A percentile compares a stretch with the other conserved stretches of the same genome.
Conservation (phyloP, 2,113 vertebrate species). For the Ochotona curzoniae region DNA sequence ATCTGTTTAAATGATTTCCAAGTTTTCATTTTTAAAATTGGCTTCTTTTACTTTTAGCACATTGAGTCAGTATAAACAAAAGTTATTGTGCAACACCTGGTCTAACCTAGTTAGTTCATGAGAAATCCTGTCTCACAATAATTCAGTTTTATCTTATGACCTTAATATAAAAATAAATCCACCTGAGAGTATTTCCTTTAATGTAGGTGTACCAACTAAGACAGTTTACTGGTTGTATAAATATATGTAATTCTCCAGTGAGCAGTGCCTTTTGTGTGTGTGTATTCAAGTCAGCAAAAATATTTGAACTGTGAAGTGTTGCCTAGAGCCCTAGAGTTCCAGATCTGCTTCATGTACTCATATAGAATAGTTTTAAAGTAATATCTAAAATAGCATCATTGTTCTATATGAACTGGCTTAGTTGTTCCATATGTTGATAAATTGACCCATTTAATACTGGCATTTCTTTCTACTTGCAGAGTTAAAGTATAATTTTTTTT, state of each 20-base stretch:
- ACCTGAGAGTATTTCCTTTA: slow-evolving; percentile 48
- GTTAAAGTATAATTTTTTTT: not conserved
- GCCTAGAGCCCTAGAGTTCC: not conserved
- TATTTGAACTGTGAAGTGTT: slow-evolving; percentile 57
- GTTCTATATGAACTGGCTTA: not conserved
- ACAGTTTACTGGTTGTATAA: slow-evolving; percentile 63
- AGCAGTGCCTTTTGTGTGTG: slow-evolving; percentile 38
- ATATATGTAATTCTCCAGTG: slow-evolving; percentile 59
- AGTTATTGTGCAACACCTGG: slow-evolving; percentile 65
- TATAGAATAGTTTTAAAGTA: not conserved
- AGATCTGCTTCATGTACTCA: slow-evolving; percentile 31
- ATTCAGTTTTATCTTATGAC: slow-evolving; percentile 57
- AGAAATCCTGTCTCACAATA: slow-evolving; percentile 58
- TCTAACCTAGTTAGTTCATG: slow-evolving; percentile 63
- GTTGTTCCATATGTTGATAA: not conserved
- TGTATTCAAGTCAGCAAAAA: slow-evolving; percentile 56
- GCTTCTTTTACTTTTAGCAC: slow-evolving; percentile 38
- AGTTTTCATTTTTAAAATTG: slow-evolving; percentile 69
- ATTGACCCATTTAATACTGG: not conserved
- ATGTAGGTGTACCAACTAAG: not conserved
- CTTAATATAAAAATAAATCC: slow-evolving; percentile 43
- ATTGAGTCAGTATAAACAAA: slow-evolving; percentile 51
- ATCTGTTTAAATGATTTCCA: slow-evolving; percentile 1
- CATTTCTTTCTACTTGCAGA: not conserved
- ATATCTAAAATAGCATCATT: not conserved